A percentile compares a stretch with the other conserved stretches of the same genome.
These are phyloP conservation scores for Clarias macrocephalus DNA, from an alignment of 2,113 vertebrate genomes.

Conservation along the genomic window DNA sequence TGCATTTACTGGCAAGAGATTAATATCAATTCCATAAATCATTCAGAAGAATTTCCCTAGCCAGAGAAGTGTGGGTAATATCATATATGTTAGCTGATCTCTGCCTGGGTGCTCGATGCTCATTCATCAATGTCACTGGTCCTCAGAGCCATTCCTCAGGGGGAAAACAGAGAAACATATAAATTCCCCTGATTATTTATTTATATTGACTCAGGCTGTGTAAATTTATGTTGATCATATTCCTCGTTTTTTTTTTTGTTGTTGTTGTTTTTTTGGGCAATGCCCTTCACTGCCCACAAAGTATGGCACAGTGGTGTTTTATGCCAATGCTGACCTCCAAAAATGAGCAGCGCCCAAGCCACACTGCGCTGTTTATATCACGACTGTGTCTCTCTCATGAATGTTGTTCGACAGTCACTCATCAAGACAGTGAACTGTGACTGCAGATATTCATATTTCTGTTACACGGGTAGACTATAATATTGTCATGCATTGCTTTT, in stretches of 20 bases:
- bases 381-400: neutral
- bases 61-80: slow-evolving; percentile 81
- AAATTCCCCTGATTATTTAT: slow-evolving; percentile 59
- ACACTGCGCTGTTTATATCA: neutral
- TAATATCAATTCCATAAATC: slow-evolving; percentile 98
- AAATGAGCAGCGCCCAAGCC: neutral
- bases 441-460: slow-evolving; percentile 5
- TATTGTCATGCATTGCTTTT: slow-evolving; percentile 29
- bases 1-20: slow-evolving; percentile 95
- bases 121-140: slow-evolving; percentile 85
- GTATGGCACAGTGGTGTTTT: slow-evolving; percentile 7
- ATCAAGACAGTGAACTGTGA: neutral
- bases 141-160: slow-evolving; percentile 73
- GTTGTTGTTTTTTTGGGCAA: slow-evolving; percentile 2
- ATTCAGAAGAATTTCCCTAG: slow-evolving; percentile 88
- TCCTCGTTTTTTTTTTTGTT: slow-evolving; percentile 26
- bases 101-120: slow-evolving; percentile 73
- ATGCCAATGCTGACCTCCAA: neutral
- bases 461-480: neutral
- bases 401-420: neutral
- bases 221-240: slow-evolving; percentile 55
- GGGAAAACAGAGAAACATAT: slow-evolving; percentile 71
- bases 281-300: slow-evolving; percentile 26
- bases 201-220: slow-evolving; percentile 56
- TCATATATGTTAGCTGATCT: slow-evolving; percentile 87